Percentiles rank a stretch among this genome's conserved stretches.
phyloP scores from a whole-genome alignment of 2,113 vertebrate genomes.

The Mesoclemmys tuberculata region DNA sequence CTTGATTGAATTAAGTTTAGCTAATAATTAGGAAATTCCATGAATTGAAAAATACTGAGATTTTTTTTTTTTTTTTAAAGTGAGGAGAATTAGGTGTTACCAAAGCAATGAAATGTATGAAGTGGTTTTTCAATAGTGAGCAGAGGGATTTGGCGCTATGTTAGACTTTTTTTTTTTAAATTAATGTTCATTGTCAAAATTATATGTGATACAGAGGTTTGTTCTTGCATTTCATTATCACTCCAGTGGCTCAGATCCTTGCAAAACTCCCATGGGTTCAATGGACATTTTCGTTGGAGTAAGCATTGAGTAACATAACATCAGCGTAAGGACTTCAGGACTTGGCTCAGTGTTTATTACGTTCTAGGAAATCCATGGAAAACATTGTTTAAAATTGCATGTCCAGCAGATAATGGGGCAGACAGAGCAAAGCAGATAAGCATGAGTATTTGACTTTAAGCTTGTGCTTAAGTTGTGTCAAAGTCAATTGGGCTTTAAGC shows the following conservation, averaged over 20 bases:
- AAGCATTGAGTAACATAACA: background rate
- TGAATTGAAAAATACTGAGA: background rate
- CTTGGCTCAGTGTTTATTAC: background rate
- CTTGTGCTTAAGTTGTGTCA: background rate
- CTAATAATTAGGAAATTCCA: conserved; percentile 31
- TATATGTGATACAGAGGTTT: conserved; percentile 4
- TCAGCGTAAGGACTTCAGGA: background rate
- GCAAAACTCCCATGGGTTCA: background rate
- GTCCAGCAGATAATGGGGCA: background rate
- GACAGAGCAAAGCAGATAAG: background rate
- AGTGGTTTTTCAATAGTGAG: background rate
- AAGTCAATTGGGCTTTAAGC: background rate
- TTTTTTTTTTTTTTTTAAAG: background rate
- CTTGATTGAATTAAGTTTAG: conserved; percentile 52
- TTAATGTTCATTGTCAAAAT: conserved; percentile 18
- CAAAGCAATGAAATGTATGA: conserved; percentile 15
- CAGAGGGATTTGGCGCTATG: background rate
- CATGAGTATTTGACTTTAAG: background rate
- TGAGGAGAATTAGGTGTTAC: background rate
- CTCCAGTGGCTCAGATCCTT: background rate
- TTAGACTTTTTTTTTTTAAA: background rate
- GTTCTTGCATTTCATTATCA: conserved; percentile 8
- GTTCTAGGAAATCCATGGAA: background rate
- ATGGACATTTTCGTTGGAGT: background rate
- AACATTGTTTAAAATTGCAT: background rate